These are phyloP conservation scores for Chinchilla lanigera DNA, from an alignment of 2,113 vertebrate genomes.

Conservation along the genomic window DNA sequence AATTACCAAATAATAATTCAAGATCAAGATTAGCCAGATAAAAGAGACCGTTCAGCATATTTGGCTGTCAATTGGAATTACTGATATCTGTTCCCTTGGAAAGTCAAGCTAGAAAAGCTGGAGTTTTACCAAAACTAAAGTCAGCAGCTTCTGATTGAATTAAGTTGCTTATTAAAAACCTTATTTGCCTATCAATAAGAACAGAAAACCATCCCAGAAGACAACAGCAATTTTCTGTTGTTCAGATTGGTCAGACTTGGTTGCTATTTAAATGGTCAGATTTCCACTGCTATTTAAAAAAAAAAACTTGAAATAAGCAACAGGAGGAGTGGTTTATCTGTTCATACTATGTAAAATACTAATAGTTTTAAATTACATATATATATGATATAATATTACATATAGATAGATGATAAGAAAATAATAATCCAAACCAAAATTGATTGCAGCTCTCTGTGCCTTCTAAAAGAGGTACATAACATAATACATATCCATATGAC, in stretches of 20 bases:
- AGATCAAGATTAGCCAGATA: background rate
- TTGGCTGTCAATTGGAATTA: background rate
- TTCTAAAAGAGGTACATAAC: background rate
- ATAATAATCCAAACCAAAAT: background rate
- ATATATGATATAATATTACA: background rate
- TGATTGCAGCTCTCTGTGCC: background rate
- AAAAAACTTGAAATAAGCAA: background rate
- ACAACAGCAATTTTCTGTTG: background rate
- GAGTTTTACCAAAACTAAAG: background rate
- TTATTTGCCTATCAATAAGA: background rate
- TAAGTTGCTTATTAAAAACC: background rate
- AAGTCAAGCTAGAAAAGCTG: background rate
- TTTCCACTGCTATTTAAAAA: background rate
- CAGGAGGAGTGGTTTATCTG: background rate
- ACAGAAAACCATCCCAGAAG: background rate
- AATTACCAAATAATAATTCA: background rate
- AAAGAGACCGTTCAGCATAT: background rate
- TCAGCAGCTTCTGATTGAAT: background rate
- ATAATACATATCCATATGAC: too few relatives aligned
- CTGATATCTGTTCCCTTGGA: background rate
- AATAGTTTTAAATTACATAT: background rate
- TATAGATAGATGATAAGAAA: background rate
- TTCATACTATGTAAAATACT: background rate
- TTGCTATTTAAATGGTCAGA: too few relatives aligned
- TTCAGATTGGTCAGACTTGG: too few relatives aligned